These are phyloP conservation scores for Pterostichus niger DNA, from an alignment of 2,888 invertebrate species.

Conservation along the genomic window DNA sequence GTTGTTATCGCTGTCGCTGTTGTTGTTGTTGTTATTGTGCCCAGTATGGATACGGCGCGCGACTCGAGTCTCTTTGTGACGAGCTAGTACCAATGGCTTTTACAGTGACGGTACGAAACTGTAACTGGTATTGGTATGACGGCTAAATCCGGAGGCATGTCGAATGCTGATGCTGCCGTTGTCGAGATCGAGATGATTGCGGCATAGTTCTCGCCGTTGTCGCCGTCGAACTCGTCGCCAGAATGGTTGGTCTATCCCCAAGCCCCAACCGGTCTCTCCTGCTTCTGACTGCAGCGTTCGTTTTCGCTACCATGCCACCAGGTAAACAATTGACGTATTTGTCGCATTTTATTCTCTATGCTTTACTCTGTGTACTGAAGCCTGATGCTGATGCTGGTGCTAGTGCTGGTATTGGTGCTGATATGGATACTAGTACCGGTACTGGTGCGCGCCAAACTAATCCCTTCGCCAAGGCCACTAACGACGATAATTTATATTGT, in stretches of 20 bases:
- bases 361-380: neutral
- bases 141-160: conserved; percentile 75
- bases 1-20: conserved; percentile 69
- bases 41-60: conserved; percentile 34
- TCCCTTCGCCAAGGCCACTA: neutral
- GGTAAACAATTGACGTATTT: conserved; percentile 70
- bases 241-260: conserved; percentile 57
- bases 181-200: conserved; percentile 47
- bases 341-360: neutral
- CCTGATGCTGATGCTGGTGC: neutral
- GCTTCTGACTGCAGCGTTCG: conserved; percentile 75
- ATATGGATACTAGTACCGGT: no score
- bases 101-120: conserved; percentile 67
- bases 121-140: conserved; percentile 73
- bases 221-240: conserved; percentile 45
- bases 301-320: conserved; percentile 76
- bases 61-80: neutral
- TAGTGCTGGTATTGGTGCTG: no score
- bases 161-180: conserved; percentile 4
- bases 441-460: neutral
- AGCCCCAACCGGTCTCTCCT: conserved; percentile 58
- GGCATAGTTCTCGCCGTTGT: conserved; percentile 54
- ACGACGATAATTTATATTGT: conserved; percentile 7
- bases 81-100: conserved; percentile 70
- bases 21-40: conserved; percentile 14